Conservation (phyloP, 1,140 invertebrate species). For the Cotesia vestalis region DNA sequence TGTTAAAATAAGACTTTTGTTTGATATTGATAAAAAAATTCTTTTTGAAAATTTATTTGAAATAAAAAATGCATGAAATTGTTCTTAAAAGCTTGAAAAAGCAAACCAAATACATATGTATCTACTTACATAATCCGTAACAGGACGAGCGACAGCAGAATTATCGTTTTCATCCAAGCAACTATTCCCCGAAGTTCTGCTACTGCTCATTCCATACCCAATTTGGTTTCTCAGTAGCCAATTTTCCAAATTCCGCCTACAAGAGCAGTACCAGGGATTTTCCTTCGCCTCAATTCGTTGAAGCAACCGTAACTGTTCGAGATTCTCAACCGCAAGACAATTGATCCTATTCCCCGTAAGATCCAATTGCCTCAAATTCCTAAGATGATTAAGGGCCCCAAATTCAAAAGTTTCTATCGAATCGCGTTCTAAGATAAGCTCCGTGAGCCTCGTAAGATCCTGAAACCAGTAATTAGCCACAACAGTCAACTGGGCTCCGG, state of each 20-base stretch:
- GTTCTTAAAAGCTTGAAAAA: no score
- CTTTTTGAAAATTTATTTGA: no score
- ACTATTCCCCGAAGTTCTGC: conserved; percentile 37
- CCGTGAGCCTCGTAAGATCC: conserved; percentile 46
- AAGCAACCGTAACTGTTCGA: conserved; percentile 38
- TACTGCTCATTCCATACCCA: conserved; percentile 46
- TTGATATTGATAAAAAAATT: no score
- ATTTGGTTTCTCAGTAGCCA: conserved; percentile 38
- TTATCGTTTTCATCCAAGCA: conserved; percentile 15
- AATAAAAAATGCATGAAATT: no score
- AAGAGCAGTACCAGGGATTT: conserved; percentile 51
- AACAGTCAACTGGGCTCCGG: conserved; percentile 41
- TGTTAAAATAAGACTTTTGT: no score
- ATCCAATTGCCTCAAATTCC: conserved; percentile 41
- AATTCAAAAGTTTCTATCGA: conserved; percentile 44
- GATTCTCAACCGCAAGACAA: conserved; percentile 41
- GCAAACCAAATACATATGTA: no score
- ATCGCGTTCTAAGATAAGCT: conserved; percentile 45
- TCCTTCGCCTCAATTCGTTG: conserved; percentile 42
- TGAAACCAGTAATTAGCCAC: conserved; percentile 46
- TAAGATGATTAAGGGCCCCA: conserved; percentile 37
- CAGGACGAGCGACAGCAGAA: neutral
- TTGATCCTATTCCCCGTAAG: conserved; percentile 42
- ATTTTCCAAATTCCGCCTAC: conserved; percentile 39
- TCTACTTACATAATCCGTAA: neutral